Evolutionary conservation across 2,888 invertebrate genomes (phyloP), one percentile per base, ranked within the genome.

Genomic region (Ditula angustiorana): DNA sequence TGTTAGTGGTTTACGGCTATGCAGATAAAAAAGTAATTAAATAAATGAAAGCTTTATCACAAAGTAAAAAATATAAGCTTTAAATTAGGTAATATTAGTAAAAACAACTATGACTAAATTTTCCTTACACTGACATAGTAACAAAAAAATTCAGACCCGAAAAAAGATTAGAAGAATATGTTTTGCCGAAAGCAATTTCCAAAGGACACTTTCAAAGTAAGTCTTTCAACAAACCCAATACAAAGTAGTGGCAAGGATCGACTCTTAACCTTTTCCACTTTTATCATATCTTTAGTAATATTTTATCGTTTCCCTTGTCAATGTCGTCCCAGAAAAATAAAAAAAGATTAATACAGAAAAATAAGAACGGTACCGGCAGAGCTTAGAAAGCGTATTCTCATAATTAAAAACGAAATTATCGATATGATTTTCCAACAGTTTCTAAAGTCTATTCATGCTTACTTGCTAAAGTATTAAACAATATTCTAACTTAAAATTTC

Each of bases 181-280:
- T 44, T 50, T 60, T 4, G 23, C 21, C 2, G 19, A 63, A 57
- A 58, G 41, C 30, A 30, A 52, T 50, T 46, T 26, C 37, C 21
- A 8, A 28, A 50, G 57, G 10, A 52, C 30, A 58, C 44, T 50
- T 16, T 19, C 19, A 56, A 63, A 50, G n/a, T 41, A 56, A 49
- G 19, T 49, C 13, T 55, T 57, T 50, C 44, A 61, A 41, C 30
- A 10, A 35, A 56, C 57, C 19, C 62, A 50, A 44, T 50, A 57
- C 10, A 41, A 63, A 50, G 26, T 53, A 53, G 33, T 53, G 21
- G 13, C 24, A 55, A 23, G 24, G 30, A 57, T 24, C n/a, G 28
- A 41, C 33, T 16, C 30, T 47, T 47, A 28, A 37, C 49, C 21
- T 61, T 60, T 50, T 24, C 19, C 33, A 24, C 13, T 19, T 19